Percentiles rank a stretch among this genome's conserved stretches.
Evolutionary conservation across 2,113 vertebrate species (phyloP).

Genomic region (Eolophus roseicapilla): DNA sequence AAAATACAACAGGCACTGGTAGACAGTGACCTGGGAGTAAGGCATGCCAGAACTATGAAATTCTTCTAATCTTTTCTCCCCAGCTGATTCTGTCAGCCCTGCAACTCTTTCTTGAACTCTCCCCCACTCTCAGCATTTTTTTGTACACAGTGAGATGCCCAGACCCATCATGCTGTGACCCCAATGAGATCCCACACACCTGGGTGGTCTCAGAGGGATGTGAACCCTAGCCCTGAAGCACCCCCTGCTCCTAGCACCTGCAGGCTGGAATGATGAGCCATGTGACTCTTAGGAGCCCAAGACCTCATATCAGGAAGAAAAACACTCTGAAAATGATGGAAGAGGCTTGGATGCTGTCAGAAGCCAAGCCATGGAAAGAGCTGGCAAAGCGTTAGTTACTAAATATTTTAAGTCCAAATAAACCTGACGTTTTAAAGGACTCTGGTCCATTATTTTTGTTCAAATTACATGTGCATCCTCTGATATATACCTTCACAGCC

Average conservation of each 20-base stretch:
- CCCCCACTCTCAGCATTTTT: not conserved
- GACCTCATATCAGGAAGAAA: not conserved
- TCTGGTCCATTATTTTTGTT: not conserved
- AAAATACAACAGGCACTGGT: not conserved
- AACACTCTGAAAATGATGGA: not conserved
- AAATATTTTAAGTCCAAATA: conserved; percentile 33
- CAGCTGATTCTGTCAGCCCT: not conserved
- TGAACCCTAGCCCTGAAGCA: fast-evolving
- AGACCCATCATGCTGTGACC: not conserved
- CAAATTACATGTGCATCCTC: not conserved
- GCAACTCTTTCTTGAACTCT: not conserved
- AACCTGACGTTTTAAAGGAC: not conserved
- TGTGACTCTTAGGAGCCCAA: not conserved
- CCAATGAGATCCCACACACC: not conserved
- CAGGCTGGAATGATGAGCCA: not conserved
- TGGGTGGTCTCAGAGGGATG: not conserved
- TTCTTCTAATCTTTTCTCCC: not conserved
- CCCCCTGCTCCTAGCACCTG: fast-evolving
- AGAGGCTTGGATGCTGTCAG: not conserved
- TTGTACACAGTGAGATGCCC: not conserved
- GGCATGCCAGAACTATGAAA: not conserved
- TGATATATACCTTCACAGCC: not conserved
- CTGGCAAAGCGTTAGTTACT: not conserved
- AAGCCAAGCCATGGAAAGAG: not conserved
- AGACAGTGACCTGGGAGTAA: not conserved